These are phyloP conservation scores for Saimiri boliviensis DNA, from an alignment of 2,113 vertebrate species.

Conservation along the genomic window DNA sequence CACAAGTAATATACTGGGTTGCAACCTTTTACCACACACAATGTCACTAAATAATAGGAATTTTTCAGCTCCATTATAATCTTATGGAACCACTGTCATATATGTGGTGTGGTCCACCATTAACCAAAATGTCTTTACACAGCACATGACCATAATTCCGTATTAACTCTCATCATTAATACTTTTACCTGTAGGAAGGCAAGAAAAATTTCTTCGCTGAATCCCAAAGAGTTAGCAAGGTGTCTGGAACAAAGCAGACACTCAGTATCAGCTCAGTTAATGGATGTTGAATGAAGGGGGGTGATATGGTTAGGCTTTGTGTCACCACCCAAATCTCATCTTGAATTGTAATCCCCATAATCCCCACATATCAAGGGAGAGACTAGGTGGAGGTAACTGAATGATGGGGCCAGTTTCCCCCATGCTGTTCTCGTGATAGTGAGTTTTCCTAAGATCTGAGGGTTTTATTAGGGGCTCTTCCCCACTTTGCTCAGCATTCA, in stretches of 20 bases:
- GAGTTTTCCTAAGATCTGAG: too few relatives aligned
- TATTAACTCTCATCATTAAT: not conserved
- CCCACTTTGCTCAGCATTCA: too few relatives aligned
- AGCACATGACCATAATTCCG: not conserved
- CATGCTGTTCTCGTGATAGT: too few relatives aligned
- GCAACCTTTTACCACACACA: not conserved
- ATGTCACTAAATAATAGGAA: not conserved
- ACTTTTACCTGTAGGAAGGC: not conserved
- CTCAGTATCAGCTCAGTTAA: not conserved
- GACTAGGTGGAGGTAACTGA: too few relatives aligned
- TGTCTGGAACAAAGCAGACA: not conserved
- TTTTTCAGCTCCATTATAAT: not conserved
- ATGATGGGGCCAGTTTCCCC: too few relatives aligned
- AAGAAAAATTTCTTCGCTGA: slow-evolving; percentile 26
- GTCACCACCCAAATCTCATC: not conserved
- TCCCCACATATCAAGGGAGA: too few relatives aligned
- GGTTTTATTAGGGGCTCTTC: too few relatives aligned
- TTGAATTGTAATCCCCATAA: too few relatives aligned
- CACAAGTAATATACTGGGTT: not conserved
- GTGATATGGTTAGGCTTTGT: not conserved
- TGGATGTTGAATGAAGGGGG: not conserved
- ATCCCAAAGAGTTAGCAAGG: not conserved
- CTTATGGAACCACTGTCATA: not conserved
- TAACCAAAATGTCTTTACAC: not conserved
- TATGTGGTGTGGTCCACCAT: not conserved